Base-by-base conservation (phyloP, 1,140 invertebrate species). In the Branchinecta lindahli region DNA sequence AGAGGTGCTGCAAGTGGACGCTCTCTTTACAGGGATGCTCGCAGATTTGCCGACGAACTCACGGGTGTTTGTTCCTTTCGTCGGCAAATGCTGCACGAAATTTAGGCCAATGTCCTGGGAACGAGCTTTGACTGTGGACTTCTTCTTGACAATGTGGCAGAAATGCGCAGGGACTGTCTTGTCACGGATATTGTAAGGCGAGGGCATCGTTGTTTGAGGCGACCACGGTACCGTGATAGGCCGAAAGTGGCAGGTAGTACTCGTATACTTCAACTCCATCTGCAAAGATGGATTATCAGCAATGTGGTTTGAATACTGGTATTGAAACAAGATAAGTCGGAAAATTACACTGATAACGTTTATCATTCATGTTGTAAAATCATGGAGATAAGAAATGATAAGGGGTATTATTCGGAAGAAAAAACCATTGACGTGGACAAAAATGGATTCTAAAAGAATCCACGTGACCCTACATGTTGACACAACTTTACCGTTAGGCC, bases 161-260 rank as follows among this genome's bases (percentile, higher is more conserved):
- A 61, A 61, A 61, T 61, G 52, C 4, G 52, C 52, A 61, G 52
- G 52, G 6, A 61, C 52, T 15, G 52, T 61, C 18, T 61, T 61
- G 52, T 61, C 52, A 61, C 52, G 52, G 18, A 61, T 61, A 61
- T 61, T 61, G 52, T 61, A 61, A 12, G 52, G 52, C 12, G 52
- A 61, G 18, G 52, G 52, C 52, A 61, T 61, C 12, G 12, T 61
- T 15, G 52, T 61, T 4, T 61, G 52, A 20, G 52, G 52, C 12
- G 52, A 61, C 52, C 52, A 61, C 18, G 52, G 52, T 20, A 61
- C 52, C 12, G 52, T 61, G 18, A 61, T 61, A 61, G 52, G 52
- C 18, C 52, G 12, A 6, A 20, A 61, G 52, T 61, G 52, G 18
- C 52, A 61, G 18, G 52, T 61, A 15, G 52, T 61, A 15, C 2